A percentile compares a stretch with the other conserved stretches of the same genome.
These are phyloP conservation scores for Macquaria ambigua DNA, from an alignment of 2,113 vertebrate species.

Conservation along the genomic window DNA sequence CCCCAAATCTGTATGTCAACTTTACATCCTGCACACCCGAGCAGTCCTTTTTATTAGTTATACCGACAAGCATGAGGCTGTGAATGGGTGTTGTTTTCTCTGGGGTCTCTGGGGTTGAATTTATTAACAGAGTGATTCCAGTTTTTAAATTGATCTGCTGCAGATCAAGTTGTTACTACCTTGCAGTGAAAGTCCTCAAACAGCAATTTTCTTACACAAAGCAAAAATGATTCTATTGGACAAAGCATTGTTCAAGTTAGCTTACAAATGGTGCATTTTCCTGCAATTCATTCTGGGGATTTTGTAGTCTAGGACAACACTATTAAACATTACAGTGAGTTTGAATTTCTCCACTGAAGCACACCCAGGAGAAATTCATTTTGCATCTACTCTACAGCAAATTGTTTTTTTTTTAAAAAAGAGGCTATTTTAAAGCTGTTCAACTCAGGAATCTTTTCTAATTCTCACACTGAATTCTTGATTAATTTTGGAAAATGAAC, in stretches of 20 bases:
- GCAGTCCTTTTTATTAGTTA: constrained; percentile 55
- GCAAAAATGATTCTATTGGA: background rate
- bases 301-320: background rate
- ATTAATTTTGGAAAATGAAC: constrained; percentile 41
- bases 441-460: constrained; percentile 20
- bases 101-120: background rate
- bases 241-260: background rate
- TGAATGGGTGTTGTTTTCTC: background rate
- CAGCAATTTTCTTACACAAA: background rate
- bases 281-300: background rate
- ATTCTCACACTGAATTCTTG: constrained; percentile 32
- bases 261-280: constrained; percentile 5
- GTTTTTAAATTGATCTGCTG: background rate
- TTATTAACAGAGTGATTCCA: background rate
- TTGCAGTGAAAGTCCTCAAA: background rate
- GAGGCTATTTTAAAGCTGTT: constrained; percentile 18
- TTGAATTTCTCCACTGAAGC: constrained; percentile 20
- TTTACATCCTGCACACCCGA: constrained; percentile 62
- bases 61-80: constrained; percentile 36
- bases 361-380: constrained; percentile 2
- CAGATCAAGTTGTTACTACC: background rate
- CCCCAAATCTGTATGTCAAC: constrained; percentile 51
- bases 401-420: constrained; percentile 5
- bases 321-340: constrained; percentile 8
- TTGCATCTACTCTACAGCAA: background rate